Evolutionary conservation across 2,797 vertebrate genomes (phyloP), one percentile per base, ranked within the genome.

Genomic region (Sylvilagus floridanus): DNA sequence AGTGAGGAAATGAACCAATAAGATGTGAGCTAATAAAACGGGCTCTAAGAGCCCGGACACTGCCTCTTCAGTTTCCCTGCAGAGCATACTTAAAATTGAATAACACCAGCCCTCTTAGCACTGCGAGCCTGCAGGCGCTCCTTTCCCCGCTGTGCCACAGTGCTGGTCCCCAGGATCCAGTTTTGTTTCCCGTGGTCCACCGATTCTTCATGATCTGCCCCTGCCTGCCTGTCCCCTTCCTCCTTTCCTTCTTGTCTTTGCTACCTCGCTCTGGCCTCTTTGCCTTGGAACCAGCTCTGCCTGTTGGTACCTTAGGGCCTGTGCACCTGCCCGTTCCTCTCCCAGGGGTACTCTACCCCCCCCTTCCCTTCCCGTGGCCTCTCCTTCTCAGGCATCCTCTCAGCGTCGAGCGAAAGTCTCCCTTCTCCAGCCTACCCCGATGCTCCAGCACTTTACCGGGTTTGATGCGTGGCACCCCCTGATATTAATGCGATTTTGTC

Each of bases 61-160:
- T 73, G 32, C 24, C 24, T 50, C n/a, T 22, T 68, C 32, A 83
- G 19, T 86, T 77, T 90, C 71, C 79, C 54, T 50, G 71, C 62
- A 69, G 75, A 62, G 68, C 75, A 19, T 79, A 84, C n/a, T 47
- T 94, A 84, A 68, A 91, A 88, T 91, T 78, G 82, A 60, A 37
- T 47, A 47, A 81, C 68, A 72, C 26, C 78, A 68, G 47, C 81
- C 35, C 28, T 60, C 71, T 68, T 30, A 19, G 35, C 37, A 69
- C 72, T 42, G 42, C 1, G 42, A 42, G 8, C 42, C 42, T 42
- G 42, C 42, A 1, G 42, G 42, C 1, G 7, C 8, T 7, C 42
- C 42, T 42, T 42, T 42, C 42, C 42, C 42, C 8, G 8, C 42
- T 42, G 42, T 42, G 42, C 42, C 42, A 42, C 42, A 42, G 42